Conservation (phyloP, 2,888 invertebrate species). For the Onchidella celtica region DNA sequence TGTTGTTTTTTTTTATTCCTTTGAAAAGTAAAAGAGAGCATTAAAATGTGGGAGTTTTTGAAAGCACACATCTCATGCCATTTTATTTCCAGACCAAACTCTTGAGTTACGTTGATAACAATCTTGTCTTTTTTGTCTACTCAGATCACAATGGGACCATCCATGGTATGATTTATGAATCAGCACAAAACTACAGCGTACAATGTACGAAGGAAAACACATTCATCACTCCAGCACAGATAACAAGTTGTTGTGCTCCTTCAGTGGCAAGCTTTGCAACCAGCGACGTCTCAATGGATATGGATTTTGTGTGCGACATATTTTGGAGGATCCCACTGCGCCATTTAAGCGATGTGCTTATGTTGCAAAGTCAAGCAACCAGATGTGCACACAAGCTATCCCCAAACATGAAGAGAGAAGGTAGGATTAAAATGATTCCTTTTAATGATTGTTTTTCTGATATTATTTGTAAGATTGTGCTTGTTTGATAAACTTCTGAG, state of each 20-base stretch:
- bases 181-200: slow-evolving; percentile 47
- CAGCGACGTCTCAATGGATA: slow-evolving; percentile 85
- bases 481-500: too few relatives aligned
- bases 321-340: slow-evolving; percentile 90
- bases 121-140: background rate
- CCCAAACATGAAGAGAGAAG: slow-evolving; percentile 80
- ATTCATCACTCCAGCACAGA: slow-evolving; percentile 81
- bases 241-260: slow-evolving; percentile 81
- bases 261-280: slow-evolving; percentile 81
- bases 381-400: slow-evolving; percentile 81
- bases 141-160: slow-evolving; percentile 11
- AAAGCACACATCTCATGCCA: too few relatives aligned
- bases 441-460: too few relatives aligned
- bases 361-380: slow-evolving; percentile 81
- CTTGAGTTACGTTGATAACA: too few relatives aligned
- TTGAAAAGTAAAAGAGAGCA: too few relatives aligned
- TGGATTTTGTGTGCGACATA: slow-evolving; percentile 90
- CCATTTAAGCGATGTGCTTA: slow-evolving; percentile 91
- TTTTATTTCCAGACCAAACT: too few relatives aligned
- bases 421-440: too few relatives aligned
- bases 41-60: too few relatives aligned
- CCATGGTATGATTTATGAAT: slow-evolving; percentile 41
- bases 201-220: slow-evolving; percentile 82
- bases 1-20: too few relatives aligned
- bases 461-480: too few relatives aligned